Conservation (phyloP, 2,888 invertebrate genomes). For the Chymomyza procnemis region DNA sequence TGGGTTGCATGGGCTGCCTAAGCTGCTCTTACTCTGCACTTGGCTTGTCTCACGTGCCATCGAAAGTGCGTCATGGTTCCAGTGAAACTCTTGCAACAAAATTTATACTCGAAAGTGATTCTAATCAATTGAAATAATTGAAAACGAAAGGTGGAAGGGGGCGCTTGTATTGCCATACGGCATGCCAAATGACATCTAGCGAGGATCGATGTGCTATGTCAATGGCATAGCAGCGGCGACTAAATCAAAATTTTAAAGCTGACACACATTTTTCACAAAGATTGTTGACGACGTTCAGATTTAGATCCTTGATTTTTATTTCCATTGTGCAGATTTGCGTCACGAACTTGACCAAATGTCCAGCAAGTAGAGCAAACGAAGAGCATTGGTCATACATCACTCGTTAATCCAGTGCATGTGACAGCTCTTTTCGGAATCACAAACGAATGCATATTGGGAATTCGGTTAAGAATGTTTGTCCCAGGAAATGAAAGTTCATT, state of each 20-base stretch:
- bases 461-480: conserved; percentile 3
- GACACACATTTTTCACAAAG: conserved; percentile 41
- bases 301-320: conserved; percentile 28
- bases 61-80: conserved; percentile 53
- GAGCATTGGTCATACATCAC: conserved; percentile 47
- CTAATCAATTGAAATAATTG: conserved; percentile 64
- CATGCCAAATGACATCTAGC: neutral
- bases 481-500: conserved; percentile 48
- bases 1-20: no score
- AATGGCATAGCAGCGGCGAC: conserved; percentile 31
- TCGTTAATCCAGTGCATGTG: conserved; percentile 28
- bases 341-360: conserved; percentile 76
- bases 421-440: conserved; percentile 26
- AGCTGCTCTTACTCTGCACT: conserved; percentile 27
- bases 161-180: neutral
- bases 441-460: conserved; percentile 10
- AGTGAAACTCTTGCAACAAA: conserved; percentile 50
- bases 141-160: conserved; percentile 44
- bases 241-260: conserved; percentile 50
- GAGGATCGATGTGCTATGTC: conserved; percentile 41
- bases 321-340: conserved; percentile 63
- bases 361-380: conserved; percentile 33
- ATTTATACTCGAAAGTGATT: conserved; percentile 57
- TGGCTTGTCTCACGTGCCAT: conserved; percentile 62
- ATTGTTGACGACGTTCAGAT: conserved; percentile 14